Evolutionary conservation across 2,797 vertebrate genomes (phyloP).

Genomic region (Epinephelus awoara): DNA sequence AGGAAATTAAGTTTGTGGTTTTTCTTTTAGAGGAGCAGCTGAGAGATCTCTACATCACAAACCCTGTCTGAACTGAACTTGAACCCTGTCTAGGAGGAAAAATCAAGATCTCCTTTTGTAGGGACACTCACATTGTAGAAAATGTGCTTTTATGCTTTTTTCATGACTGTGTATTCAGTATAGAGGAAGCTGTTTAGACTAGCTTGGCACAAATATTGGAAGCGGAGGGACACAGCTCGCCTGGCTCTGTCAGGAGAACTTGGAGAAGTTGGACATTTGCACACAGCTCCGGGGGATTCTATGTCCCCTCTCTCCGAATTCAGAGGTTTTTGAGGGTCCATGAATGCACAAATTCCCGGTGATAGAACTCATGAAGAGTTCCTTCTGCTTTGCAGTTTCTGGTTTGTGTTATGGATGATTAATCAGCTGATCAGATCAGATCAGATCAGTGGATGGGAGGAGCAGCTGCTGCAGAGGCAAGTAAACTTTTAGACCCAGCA

Average conservation of each 20-base stretch:
- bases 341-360: too few relatives aligned
- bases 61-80: neutral
- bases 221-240: neutral
- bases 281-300: too few relatives aligned
- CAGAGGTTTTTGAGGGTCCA: too few relatives aligned
- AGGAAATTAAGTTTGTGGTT: constrained; percentile 9
- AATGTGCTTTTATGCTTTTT: neutral
- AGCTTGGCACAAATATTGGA: neutral
- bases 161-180: neutral
- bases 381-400: too few relatives aligned
- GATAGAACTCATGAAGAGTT: too few relatives aligned
- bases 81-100: neutral
- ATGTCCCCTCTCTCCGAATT: too few relatives aligned
- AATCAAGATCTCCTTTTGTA: neutral
- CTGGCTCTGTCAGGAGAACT: neutral
- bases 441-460: too few relatives aligned
- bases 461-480: too few relatives aligned
- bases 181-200: neutral
- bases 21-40: neutral
- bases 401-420: too few relatives aligned
- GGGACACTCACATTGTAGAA: neutral
- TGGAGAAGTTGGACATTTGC: too few relatives aligned
- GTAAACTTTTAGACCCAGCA: too few relatives aligned
- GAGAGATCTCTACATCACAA: neutral
- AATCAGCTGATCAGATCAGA: too few relatives aligned